Base-by-base conservation (phyloP, 2,797 vertebrate genomes). In the Glyptemys insculpta region DNA sequence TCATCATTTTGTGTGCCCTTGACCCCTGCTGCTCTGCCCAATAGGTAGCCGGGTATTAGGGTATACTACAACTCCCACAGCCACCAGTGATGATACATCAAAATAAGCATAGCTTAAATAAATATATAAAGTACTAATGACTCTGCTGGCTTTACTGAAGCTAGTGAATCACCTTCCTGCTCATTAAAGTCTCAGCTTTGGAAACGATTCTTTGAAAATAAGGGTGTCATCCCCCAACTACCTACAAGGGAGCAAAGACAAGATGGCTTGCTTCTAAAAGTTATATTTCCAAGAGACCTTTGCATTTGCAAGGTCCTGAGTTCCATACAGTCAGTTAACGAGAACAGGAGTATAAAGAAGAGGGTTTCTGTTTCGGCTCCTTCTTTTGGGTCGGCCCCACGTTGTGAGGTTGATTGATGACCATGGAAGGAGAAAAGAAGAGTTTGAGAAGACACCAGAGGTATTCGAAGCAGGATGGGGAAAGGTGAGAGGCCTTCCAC, bases 391-490 rank as follows among this genome's bases (percentile, higher is more conserved):
- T 94, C n/a, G 57, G 56, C 44, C 87, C n/a, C 89, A 90, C 62
- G 72, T 80, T 93, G 85, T 78, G 6, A 72, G n/a, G 12, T 50
- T 62, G 80, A 79, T 92, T 85, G 79, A 90, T 94, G 19, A 81
- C 85, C 29, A 5, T 2, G 4, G 5, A 15, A 49, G 34, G 15
- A 65, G 53, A 25, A 1, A 74, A 90, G 5, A 54, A 88, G 88
- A 89, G 95, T 93, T 53, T 87, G 86, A 96, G 92, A 94, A 85
- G 59, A 34, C 74, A 92, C 88, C 27, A 44, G 80, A 93, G 72
- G 27, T 53, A 88, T 59, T 90, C 9, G 10, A 21, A 19, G 5
- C 14, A 19, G 91, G 12, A 18, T 56, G 85, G 81, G 4, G 27
- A 15, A 92, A 62, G 79, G 94, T 92, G 94, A 57, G 49, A 54